A percentile compares a stretch with the other conserved stretches of the same genome.
Conservation (phyloP, 2,797 vertebrate genomes). For the Otolemur crassicaudatus region DNA sequence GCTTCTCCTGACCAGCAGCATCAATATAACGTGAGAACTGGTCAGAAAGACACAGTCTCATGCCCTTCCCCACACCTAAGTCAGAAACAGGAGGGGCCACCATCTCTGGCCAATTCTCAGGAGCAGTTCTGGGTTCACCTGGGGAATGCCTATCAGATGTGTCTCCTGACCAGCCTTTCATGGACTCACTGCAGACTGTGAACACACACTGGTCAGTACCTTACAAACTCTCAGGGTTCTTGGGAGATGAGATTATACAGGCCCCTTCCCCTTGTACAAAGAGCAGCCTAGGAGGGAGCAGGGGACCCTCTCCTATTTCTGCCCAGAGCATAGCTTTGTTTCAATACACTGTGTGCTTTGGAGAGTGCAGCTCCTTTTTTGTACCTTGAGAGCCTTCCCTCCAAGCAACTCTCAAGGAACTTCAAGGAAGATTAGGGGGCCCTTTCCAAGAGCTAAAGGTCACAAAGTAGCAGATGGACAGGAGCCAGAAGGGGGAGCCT, state of each 20-base stretch:
- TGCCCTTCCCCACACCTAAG: too few relatives aligned
- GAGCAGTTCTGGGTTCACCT: neutral
- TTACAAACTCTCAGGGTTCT: neutral
- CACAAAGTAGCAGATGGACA: neutral
- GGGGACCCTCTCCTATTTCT: neutral
- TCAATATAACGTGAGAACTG: neutral
- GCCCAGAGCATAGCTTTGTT: neutral
- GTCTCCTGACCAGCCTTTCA: neutral
- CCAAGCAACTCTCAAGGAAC: neutral
- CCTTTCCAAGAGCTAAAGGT: neutral
- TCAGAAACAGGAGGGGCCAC: neutral
- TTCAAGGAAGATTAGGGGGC: neutral
- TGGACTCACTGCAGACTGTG: neutral
- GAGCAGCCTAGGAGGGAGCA: neutral
- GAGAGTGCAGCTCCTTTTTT: neutral
- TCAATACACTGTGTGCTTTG: neutral
- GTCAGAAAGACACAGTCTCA: too few relatives aligned
- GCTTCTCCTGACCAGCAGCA: neutral
- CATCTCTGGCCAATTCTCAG: neutral
- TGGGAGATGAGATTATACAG: fast-evolving
- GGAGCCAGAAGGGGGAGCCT: neutral
- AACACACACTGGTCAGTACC: neutral
- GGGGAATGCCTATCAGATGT: neutral
- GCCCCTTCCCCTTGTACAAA: neutral
- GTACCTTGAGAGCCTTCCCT: too few relatives aligned